phyloP scores from a whole-genome alignment of 2,797 vertebrate species.

The Micromesistius poutassou region DNA sequence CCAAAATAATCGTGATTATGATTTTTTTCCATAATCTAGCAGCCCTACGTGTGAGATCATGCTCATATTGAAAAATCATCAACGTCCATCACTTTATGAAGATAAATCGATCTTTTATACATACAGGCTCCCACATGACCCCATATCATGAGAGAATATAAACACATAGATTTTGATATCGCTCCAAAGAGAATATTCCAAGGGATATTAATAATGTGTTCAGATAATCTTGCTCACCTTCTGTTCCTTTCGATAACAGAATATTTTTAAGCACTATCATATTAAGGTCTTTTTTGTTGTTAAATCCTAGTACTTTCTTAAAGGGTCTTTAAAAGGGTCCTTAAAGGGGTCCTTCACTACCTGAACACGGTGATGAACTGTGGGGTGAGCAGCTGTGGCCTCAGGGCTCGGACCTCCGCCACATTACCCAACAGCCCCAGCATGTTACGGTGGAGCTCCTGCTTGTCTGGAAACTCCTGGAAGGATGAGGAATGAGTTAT shows the following conservation, averaged over 20 bases:
- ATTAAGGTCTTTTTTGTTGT: neutral
- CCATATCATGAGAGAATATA: neutral
- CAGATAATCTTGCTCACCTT: too few species aligned
- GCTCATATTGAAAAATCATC: neutral
- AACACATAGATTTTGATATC: neutral
- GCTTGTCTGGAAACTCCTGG: slow-evolving; percentile 96
- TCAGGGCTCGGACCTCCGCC: slow-evolving; percentile 88
- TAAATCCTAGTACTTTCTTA: neutral
- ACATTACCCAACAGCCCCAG: slow-evolving; percentile 94
- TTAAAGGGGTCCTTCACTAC: slow-evolving; percentile 54
- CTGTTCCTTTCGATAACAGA: neutral
- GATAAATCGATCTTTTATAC: neutral
- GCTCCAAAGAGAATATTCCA: neutral
- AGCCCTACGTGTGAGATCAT: neutral
- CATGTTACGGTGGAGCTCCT: slow-evolving; percentile 98
- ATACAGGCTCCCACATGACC: neutral
- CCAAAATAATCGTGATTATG: too few species aligned
- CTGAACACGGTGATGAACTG: slow-evolving; percentile 97
- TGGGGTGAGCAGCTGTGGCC: slow-evolving; percentile 91
- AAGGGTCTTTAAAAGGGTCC: neutral
- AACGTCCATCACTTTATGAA: neutral
- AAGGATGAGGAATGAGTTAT: neutral
- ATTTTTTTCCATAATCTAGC: too few species aligned
- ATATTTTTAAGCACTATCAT: neutral
- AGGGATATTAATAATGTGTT: neutral